Base-by-base conservation (phyloP, 92 coral and sea anemone species). In the Palythoa grandis region DNA sequence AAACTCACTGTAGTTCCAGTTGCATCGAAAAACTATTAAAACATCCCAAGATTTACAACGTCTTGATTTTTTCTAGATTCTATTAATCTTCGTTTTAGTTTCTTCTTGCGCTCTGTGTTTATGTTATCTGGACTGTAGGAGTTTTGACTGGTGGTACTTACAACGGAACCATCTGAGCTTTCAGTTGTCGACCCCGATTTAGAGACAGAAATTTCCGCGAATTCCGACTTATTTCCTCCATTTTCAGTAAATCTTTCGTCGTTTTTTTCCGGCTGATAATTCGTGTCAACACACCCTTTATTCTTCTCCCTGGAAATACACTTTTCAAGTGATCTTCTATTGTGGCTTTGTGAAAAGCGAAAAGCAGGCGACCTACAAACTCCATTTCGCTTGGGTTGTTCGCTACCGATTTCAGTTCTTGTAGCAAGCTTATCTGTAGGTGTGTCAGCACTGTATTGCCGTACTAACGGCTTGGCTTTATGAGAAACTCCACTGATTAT, bases 1-100 rank as follows among this genome's bases (percentile, higher is more conserved):
- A 43, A 43, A 43, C 35, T 29, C 35, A 29, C 50, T 43, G 50
- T 43, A 43, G 50, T 43, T 43, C 50, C 50, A 43, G 19, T 56
- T 56, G 67, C 22, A 56, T 63, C 13, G 16, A 16, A 22, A 29
- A 9, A 78, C 50, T n/a, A 22, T 87, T 76, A 94, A 73, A 94
- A 94, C 88, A 83, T 79, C 22, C 98, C 98, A 70, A 94, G 87
- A 72, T 94, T 89, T n/a, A 94, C 92, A 23, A 92, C 94, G 66
- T 94, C 98, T 24, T 86, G 89, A 74, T 87, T 90, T 77, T 88
- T 91, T 24, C 91, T 90, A 10, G 93, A 88, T 53, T 94, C 95
- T 37, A 71, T 86, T 4, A 90, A 86, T 79, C 92, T 92, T 61
- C 88, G 90, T 77, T 93, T 87, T 52, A 94, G 89, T 68, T 82